These are phyloP conservation scores for Calliphora vomitoria DNA, from an alignment of 2,888 invertebrate genomes.

Conservation along the genomic window DNA sequence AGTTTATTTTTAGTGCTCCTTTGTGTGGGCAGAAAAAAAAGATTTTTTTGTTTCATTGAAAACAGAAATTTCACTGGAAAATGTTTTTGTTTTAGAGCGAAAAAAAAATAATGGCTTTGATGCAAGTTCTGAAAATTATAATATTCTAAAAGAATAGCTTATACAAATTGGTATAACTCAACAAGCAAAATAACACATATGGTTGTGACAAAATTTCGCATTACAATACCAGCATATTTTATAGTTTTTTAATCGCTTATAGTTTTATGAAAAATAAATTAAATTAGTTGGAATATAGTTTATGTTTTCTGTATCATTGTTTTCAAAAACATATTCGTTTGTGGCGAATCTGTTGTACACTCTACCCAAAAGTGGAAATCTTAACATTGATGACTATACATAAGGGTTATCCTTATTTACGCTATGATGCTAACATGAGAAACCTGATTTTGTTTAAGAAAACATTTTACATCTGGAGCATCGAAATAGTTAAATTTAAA, in stretches of 20 bases:
- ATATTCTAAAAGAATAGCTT: slow-evolving; percentile 20
- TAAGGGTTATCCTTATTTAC: too few species aligned
- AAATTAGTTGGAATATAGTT: neutral
- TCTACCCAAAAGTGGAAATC: too few species aligned
- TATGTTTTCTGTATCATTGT: too few species aligned
- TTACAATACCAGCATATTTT: neutral
- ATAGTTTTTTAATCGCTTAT: too few species aligned
- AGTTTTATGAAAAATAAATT: neutral
- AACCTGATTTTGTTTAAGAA: too few species aligned
- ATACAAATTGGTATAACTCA: neutral
- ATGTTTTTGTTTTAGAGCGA: slow-evolving; percentile 13
- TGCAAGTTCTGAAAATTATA: slow-evolving; percentile 26
- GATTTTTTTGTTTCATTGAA: slow-evolving; percentile 1
- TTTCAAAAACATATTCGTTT: too few species aligned
- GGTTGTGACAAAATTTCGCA: neutral
- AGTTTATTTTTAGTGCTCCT: slow-evolving; percentile 37
- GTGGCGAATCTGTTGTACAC: too few species aligned
- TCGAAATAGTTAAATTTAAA: too few species aligned
- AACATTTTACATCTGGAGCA: too few species aligned
- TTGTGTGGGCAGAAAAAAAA: slow-evolving; percentile 9
- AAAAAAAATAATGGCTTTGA: slow-evolving; percentile 17
- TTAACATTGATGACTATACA: too few species aligned
- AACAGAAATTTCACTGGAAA: slow-evolving; percentile 22
- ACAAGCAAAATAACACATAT: neutral
- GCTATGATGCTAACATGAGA: too few species aligned